A percentile compares a stretch with the other conserved stretches of the same genome.
Conservation (phyloP, 2,888 invertebrate species). For the Aproaerema taeniolella region DNA sequence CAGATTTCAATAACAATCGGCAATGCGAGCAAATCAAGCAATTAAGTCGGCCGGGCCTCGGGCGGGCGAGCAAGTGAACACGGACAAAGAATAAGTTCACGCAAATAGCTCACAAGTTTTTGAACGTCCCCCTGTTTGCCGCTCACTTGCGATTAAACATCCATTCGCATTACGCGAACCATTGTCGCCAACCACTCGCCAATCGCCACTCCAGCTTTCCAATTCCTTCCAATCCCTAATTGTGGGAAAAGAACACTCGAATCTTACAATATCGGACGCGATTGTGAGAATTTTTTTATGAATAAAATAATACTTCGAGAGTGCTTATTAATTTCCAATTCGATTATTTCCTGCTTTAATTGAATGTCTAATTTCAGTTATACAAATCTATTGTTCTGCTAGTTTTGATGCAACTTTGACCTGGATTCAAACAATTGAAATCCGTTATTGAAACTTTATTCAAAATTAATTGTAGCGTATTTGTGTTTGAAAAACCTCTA, state of each 20-base stretch:
- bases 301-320: constrained; percentile 21
- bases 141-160: constrained; percentile 55
- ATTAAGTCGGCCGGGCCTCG: constrained; percentile 34
- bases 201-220: constrained; percentile 54
- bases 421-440: not conserved
- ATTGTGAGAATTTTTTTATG: constrained; percentile 55
- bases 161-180: constrained; percentile 35
- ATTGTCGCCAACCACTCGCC: constrained; percentile 44
- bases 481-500: too few relatives aligned
- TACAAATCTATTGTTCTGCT: constrained; percentile 31
- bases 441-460: too few relatives aligned
- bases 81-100: constrained; percentile 58
- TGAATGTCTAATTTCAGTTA: constrained; percentile 25
- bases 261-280: constrained; percentile 45
- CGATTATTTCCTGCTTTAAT: constrained; percentile 41
- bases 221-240: constrained; percentile 48
- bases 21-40: constrained; percentile 32
- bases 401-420: constrained; percentile 5
- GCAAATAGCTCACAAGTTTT: constrained; percentile 61
- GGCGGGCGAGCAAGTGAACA: constrained; percentile 48
- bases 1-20: constrained; percentile 36
- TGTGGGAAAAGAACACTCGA: constrained; percentile 63
- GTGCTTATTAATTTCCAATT: constrained; percentile 42
- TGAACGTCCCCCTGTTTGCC: constrained; percentile 55
- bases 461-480: too few relatives aligned